phyloP scores from a whole-genome alignment of 1,140 invertebrate genomes.

The Dysdera silvatica region DNA sequence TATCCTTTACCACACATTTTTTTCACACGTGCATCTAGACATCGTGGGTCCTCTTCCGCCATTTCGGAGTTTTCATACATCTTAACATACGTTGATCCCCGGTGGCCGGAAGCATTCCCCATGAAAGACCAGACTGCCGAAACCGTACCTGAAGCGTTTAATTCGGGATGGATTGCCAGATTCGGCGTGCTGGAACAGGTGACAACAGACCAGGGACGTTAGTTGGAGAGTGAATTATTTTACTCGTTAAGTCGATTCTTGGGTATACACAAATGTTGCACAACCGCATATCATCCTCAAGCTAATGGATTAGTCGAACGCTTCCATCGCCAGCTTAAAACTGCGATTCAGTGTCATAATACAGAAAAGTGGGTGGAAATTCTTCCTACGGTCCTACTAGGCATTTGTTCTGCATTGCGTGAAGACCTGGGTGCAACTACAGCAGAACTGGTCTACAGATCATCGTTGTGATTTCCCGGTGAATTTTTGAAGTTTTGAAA shows the following conservation, averaged over 20 bases:
- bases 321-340: constrained; percentile 44
- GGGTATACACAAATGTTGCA: constrained; percentile 1
- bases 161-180: constrained; percentile 39
- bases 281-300: constrained; percentile 35
- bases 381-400: constrained; percentile 43
- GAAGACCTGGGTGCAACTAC: constrained; percentile 33
- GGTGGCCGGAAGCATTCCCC: constrained; percentile 45
- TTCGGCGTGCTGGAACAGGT: constrained; percentile 37
- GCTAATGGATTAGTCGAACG: constrained; percentile 41
- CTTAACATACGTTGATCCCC: constrained; percentile 46
- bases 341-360: constrained; percentile 29
- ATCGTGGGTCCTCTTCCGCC: constrained; percentile 46
- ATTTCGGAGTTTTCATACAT: constrained; percentile 39
- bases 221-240: constrained; percentile 42
- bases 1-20: not conserved
- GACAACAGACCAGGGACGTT: constrained; percentile 44
- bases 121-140: constrained; percentile 40
- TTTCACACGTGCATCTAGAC: constrained; percentile 49
- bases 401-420: constrained; percentile 34
- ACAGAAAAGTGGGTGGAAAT: constrained; percentile 36
- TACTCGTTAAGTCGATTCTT: constrained; percentile 18
- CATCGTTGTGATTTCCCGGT: constrained; percentile 25
- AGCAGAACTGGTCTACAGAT: constrained; percentile 35
- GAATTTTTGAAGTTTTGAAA: constrained; percentile 31
- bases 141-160: constrained; percentile 38